phyloP scores from a whole-genome alignment of 2,888 invertebrate genomes.

The Nemotelus pantherinus region DNA sequence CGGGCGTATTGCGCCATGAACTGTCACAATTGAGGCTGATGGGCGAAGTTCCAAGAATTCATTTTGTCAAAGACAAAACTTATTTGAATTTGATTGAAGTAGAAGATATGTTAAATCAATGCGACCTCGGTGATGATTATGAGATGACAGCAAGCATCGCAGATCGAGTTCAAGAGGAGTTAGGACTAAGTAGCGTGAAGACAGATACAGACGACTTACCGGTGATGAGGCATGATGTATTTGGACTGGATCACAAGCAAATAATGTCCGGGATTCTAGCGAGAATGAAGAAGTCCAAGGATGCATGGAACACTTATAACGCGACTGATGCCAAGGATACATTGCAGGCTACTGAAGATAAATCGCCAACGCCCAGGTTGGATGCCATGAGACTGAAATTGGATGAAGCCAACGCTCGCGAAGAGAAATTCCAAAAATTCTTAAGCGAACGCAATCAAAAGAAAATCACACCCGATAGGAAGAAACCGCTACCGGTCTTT shows the following conservation, averaged over 20 bases:
- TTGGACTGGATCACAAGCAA: conserved; percentile 73
- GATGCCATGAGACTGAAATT: conserved; percentile 46
- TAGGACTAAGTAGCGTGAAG: conserved; percentile 42
- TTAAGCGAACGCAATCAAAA: conserved; percentile 52
- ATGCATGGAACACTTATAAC: conserved; percentile 66
- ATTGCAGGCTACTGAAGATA: background rate
- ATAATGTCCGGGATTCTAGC: conserved; percentile 70
- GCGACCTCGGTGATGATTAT: conserved; percentile 75
- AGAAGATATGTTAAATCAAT: conserved; percentile 69
- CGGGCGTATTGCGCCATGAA: conserved; percentile 74
- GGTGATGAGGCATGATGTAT: conserved; percentile 76
- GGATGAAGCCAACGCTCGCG: conserved; percentile 2
- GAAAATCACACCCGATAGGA: conserved; percentile 55
- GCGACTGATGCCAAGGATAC: background rate
- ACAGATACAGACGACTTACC: conserved; percentile 65
- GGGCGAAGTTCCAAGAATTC: conserved; percentile 78
- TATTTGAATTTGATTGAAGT: conserved; percentile 69
- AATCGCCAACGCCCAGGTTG: conserved; percentile 47
- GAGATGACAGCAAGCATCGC: conserved; percentile 56
- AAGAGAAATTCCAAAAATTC: conserved; percentile 55
- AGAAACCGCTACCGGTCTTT: conserved; percentile 50
- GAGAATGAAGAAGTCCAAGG: conserved; percentile 67
- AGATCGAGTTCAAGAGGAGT: conserved; percentile 4
- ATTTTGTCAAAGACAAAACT: conserved; percentile 77
- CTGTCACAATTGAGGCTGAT: conserved; percentile 77